Evolutionary conservation across 2,888 invertebrate species (phyloP).

Genomic region (Aelia acuminata): DNA sequence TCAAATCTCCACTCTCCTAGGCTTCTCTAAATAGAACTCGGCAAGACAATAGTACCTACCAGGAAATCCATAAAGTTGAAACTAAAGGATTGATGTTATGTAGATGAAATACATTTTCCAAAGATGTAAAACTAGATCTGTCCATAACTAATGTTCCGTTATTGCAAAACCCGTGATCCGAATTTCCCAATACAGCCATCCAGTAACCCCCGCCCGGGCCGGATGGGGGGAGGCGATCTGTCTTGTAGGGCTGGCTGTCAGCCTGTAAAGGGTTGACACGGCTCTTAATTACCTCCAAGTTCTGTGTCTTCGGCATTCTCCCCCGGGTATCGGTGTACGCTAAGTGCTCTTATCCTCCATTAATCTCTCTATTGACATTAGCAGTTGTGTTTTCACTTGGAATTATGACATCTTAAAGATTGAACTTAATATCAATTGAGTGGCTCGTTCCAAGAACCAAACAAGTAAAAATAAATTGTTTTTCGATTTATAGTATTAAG

Average conservation of each 20-base stretch:
- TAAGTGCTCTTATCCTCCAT: neutral
- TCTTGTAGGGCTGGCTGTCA: conserved; percentile 46
- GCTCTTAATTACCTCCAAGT: neutral
- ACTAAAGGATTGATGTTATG: no score
- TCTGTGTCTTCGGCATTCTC: neutral
- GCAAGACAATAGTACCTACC: no score
- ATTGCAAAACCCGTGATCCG: neutral
- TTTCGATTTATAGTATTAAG: no score
- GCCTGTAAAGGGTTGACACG: conserved; percentile 50
- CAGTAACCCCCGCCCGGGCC: neutral
- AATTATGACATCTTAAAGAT: neutral
- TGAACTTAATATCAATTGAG: no score
- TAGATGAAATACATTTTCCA: no score
- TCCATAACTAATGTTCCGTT: no score
- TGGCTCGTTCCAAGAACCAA: no score
- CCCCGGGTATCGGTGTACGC: neutral
- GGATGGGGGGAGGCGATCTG: conserved; percentile 2
- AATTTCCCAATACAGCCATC: neutral
- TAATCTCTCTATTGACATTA: neutral
- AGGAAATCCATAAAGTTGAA: no score
- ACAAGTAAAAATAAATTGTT: no score
- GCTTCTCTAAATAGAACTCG: no score
- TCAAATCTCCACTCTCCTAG: no score
- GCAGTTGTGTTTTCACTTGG: neutral
- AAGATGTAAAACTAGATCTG: no score